Base-by-base conservation (phyloP, 2,797 vertebrate species). In the Pseudotriccus pelzelni region DNA sequence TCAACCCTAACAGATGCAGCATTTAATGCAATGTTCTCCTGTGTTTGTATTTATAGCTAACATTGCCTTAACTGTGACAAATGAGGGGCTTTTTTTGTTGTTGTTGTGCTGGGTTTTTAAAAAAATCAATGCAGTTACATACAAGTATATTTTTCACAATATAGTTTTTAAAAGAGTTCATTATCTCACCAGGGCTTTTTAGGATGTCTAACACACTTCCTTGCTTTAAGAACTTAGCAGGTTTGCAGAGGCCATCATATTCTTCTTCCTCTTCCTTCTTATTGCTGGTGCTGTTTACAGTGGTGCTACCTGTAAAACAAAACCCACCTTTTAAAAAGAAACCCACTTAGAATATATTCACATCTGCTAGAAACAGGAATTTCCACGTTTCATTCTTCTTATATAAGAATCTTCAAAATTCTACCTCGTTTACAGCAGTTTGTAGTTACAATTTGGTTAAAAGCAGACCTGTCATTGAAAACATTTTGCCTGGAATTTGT, bases 141-240 rank as follows among this genome's bases (percentile, higher is more conserved):
- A 22, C 32, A 60, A 74, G 28, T 7, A 1, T 36, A 39, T 44
- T 80, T 82, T 66, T 37, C 32, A 18, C 60, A 86, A 1, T 46
- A 10, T 55, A 14, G 25, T 85, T 88, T 84, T 39, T 32, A 22
- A 63, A 46, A 11, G 34, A 84, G 28, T 34, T 69, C 17, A 59
- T 79, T 63, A 66, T 84, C 98, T 98, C 77, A 99, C 99, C 99
- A 69, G 99, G 98, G 56, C 96, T 98, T 97, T 98, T 99, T 39
- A 99, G 98, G 96, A 99, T 94, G 97, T 99, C 99, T 91, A 99
- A 97, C 83, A 99, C 99, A 77, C 99, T 99, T 97, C 99, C 99
- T 96, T 99, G 97, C 97, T 99, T 99, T 84, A 99, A 96, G 55
- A 96, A 63, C 97, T 99, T 99, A 4, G 98, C 99, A 93, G 99